Percentiles rank a stretch among this genome's conserved stretches.
Conservation (phyloP, 2,113 vertebrate genomes). For the Pseudonaja textilis region DNA sequence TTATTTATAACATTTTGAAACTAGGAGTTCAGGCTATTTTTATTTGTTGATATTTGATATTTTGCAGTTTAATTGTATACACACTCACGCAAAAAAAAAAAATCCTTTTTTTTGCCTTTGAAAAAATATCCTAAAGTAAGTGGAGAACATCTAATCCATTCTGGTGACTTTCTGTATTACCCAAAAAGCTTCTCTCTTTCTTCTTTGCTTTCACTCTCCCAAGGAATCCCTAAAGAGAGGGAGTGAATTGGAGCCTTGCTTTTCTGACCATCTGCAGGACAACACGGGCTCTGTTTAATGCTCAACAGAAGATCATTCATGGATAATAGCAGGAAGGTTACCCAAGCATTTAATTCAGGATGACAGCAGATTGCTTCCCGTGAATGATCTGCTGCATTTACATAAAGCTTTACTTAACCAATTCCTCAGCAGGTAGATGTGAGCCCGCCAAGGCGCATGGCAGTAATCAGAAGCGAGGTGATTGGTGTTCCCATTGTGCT, state of each 20-base stretch:
- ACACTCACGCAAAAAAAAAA: background rate
- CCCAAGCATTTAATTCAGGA: constrained; percentile 31
- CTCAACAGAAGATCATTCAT: constrained; percentile 11
- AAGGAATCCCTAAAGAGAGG: background rate
- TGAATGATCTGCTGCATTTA: background rate
- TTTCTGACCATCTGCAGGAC: background rate
- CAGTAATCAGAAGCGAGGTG: background rate
- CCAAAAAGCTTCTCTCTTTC: background rate
- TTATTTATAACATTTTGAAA: background rate
- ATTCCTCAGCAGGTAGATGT: background rate
- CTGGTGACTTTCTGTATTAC: background rate
- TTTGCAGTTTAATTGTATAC: background rate
- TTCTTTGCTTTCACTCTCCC: background rate
- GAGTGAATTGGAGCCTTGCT: background rate
- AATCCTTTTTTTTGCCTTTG: background rate
- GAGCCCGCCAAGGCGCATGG: background rate
- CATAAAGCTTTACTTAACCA: background rate
- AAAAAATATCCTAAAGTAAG: background rate
- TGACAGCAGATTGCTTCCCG: constrained; percentile 12
- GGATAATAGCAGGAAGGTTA: background rate
- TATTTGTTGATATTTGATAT: background rate
- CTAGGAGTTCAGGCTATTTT: background rate
- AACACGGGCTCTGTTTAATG: background rate
- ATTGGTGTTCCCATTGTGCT: background rate
- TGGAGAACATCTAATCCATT: background rate